A percentile compares a stretch with the other conserved stretches of the same genome.
phyloP scores from a whole-genome alignment of 2,888 invertebrate genomes.

The Euzophera pinguis region DNA sequence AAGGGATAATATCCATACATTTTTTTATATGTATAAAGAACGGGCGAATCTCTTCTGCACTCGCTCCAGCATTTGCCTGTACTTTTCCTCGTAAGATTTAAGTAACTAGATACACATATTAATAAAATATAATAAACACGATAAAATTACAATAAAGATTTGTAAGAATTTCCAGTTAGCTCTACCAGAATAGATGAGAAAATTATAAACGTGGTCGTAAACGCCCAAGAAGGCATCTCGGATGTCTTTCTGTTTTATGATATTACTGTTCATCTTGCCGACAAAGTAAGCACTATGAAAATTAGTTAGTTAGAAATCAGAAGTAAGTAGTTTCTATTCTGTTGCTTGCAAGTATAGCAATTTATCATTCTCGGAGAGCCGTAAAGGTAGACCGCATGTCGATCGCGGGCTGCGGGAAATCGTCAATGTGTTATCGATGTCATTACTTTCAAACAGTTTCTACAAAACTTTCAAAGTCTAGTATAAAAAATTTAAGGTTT shows the following conservation, averaged over 20 bases:
- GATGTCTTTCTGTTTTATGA: background rate
- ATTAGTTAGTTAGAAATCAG: conserved; percentile 27
- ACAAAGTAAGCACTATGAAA: conserved; percentile 9
- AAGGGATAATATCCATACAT: too few species aligned
- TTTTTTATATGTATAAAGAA: too few species aligned
- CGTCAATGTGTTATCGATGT: conserved; percentile 46
- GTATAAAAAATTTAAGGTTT: background rate
- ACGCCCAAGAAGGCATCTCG: background rate
- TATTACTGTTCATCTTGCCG: background rate
- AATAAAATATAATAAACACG: too few species aligned
- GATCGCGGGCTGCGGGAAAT: conserved; percentile 50
- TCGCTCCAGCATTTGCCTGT: too few species aligned
- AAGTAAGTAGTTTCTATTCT: conserved; percentile 25
- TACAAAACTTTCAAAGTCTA: conserved; percentile 42
- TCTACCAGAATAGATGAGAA: background rate
- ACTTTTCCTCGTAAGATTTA: too few species aligned
- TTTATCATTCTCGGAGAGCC: conserved; percentile 49
- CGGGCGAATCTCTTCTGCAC: too few species aligned
- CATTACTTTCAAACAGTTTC: conserved; percentile 54
- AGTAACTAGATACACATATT: too few species aligned
- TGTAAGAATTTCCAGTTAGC: too few species aligned
- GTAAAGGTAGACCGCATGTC: conserved; percentile 62
- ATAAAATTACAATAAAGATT: too few species aligned
- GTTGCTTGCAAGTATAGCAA: conserved; percentile 33
- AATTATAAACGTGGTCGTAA: background rate